Evolutionary conservation across 2,888 invertebrate genomes (phyloP).

Genomic region (Morpho achilles): DNA sequence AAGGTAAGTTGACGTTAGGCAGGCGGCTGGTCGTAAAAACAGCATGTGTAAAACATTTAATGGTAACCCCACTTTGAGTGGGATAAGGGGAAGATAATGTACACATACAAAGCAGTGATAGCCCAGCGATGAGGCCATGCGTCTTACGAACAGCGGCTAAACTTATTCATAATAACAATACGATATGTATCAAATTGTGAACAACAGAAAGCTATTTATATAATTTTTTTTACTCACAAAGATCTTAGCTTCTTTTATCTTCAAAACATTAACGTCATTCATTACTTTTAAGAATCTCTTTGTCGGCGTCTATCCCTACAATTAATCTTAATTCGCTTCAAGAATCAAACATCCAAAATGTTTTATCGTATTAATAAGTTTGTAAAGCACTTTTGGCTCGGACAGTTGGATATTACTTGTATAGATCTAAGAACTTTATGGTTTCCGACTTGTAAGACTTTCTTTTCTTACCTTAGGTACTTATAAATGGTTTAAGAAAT

Average conservation of each 20-base stretch:
- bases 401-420: neutral
- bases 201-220: constrained; percentile 5
- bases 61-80: too few species aligned
- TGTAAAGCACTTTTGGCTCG: constrained; percentile 4
- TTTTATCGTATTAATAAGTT: constrained; percentile 16
- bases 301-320: constrained; percentile 19
- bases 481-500: neutral
- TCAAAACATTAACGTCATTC: constrained; percentile 15
- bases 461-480: neutral
- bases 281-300: constrained; percentile 17
- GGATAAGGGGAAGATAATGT: too few species aligned
- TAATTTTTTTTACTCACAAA: constrained; percentile 9
- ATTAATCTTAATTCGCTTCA: constrained; percentile 25
- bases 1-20: too few species aligned
- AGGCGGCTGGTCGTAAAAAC: too few species aligned
- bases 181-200: neutral
- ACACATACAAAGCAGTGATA: too few species aligned
- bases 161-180: too few species aligned
- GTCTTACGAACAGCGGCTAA: too few species aligned
- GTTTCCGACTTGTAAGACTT: constrained; percentile 8
- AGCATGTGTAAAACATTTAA: too few species aligned
- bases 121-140: too few species aligned
- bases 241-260: constrained; percentile 6
- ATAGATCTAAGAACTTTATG: constrained; percentile 3
- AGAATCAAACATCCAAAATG: constrained; percentile 16